These are phyloP conservation scores for Peromyscus aztecus DNA, from an alignment of 2,797 vertebrate genomes.

Conservation along the genomic window DNA sequence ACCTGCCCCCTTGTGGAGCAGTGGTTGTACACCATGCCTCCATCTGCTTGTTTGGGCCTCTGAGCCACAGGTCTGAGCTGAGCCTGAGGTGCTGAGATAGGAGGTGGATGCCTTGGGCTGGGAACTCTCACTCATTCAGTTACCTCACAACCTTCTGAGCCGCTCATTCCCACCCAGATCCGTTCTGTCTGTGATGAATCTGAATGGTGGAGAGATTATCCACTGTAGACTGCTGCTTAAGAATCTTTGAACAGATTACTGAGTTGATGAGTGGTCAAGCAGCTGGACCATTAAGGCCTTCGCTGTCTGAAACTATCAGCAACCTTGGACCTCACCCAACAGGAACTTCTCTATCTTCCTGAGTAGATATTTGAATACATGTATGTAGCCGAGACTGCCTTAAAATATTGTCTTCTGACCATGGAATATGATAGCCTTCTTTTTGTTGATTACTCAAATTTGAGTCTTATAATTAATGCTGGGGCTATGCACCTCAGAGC, in stretches of 20 bases:
- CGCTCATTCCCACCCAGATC: background rate
- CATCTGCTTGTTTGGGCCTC: background rate
- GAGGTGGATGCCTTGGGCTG: background rate
- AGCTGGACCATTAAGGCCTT: background rate
- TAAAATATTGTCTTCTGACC: conserved; percentile 5
- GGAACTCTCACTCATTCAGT: background rate
- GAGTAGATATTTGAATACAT: background rate
- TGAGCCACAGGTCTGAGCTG: background rate
- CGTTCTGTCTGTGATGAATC: background rate
- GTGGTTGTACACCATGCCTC: background rate
- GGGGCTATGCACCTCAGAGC: background rate
- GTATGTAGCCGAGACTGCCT: background rate
- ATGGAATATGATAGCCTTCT: background rate
- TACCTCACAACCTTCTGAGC: background rate
- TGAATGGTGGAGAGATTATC: background rate
- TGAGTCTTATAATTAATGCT: background rate
- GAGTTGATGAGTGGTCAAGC: background rate
- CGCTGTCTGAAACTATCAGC: conserved; percentile 4
- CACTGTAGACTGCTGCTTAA: background rate
- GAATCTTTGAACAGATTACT: background rate
- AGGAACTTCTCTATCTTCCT: conserved; percentile 23
- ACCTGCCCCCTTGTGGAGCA: background rate
- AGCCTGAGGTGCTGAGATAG: background rate
- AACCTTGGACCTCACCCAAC: background rate
- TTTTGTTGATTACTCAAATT: conserved; percentile 11